Percentiles rank a stretch among this genome's conserved stretches.
Conservation (phyloP, 2,888 invertebrate genomes). For the Poecilus cupreus region DNA sequence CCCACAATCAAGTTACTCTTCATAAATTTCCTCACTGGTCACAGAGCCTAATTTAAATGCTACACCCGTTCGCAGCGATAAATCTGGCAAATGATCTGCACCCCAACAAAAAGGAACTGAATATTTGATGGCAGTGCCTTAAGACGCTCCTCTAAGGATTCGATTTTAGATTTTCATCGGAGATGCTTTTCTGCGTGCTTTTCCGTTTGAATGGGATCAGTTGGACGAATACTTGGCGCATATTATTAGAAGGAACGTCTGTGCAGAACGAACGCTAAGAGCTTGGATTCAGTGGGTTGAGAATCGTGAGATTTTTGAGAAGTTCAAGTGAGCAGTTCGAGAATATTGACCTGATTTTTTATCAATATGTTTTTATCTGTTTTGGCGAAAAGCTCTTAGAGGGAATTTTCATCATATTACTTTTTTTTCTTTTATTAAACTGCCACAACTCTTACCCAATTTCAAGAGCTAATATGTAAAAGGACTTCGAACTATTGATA, state of each 20-base stretch:
- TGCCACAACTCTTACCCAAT: too few species aligned
- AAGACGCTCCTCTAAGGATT: conserved; percentile 23
- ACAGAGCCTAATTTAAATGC: conserved; percentile 17
- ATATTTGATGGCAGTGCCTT: conserved; percentile 21
- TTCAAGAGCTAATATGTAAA: too few species aligned
- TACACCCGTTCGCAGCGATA: not conserved
- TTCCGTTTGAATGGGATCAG: conserved; percentile 13
- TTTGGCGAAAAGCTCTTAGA: not conserved
- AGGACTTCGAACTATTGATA: too few species aligned
- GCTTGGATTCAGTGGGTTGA: not conserved
- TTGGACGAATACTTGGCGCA: not conserved
- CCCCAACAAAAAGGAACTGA: conserved; percentile 31
- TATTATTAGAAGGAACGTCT: conserved; percentile 7
- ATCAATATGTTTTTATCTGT: not conserved
- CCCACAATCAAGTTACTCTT: too few species aligned
- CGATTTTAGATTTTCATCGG: conserved; percentile 34
- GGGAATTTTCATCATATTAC: too few species aligned
- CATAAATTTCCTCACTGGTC: not conserved
- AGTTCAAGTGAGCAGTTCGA: not conserved
- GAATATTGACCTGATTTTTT: conserved; percentile 15
- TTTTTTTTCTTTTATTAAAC: too few species aligned
- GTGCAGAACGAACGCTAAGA: not conserved
- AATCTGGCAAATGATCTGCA: conserved; percentile 31
- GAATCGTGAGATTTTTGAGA: not conserved
- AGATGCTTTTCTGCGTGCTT: not conserved